Evolutionary conservation across 2,113 vertebrate genomes (phyloP).

Genomic region (Galemys pyrenaicus): DNA sequence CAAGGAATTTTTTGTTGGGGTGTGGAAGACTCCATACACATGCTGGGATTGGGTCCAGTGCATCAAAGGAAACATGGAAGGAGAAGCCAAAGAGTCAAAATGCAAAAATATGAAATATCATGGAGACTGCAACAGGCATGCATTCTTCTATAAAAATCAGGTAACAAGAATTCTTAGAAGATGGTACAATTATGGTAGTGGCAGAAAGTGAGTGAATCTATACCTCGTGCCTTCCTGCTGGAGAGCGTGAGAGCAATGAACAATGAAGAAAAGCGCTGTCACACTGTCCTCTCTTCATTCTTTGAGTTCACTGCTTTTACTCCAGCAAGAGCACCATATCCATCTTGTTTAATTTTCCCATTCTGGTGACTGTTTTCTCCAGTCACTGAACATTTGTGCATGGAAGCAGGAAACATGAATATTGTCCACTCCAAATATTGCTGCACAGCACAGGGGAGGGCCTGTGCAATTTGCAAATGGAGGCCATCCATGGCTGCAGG

Average conservation of each 20-base stretch:
- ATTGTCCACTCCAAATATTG: neutral
- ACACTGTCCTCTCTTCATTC: neutral
- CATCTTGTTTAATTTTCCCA: neutral
- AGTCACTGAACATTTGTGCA: neutral
- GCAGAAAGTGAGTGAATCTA: neutral
- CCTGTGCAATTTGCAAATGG: neutral
- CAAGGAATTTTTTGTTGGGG: too few species aligned
- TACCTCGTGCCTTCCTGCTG: neutral
- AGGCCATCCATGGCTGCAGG: too few species aligned
- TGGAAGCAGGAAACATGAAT: neutral
- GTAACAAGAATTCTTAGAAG: neutral
- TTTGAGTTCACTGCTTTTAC: fast-evolving
- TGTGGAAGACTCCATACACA: too few species aligned
- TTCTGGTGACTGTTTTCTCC: neutral
- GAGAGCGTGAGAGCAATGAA: neutral
- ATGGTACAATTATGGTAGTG: neutral
- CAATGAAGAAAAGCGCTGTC: neutral
- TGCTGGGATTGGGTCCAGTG: too few species aligned
- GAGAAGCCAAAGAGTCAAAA: neutral
- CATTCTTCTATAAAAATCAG: neutral
- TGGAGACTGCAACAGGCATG: fast-evolving
- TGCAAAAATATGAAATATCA: fast-evolving
- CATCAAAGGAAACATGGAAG: neutral
- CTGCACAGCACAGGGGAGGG: neutral
- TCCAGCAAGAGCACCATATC: too few species aligned